Base-by-base conservation (phyloP, 2,797 vertebrate genomes). In the Trematocara caparti region DNA sequence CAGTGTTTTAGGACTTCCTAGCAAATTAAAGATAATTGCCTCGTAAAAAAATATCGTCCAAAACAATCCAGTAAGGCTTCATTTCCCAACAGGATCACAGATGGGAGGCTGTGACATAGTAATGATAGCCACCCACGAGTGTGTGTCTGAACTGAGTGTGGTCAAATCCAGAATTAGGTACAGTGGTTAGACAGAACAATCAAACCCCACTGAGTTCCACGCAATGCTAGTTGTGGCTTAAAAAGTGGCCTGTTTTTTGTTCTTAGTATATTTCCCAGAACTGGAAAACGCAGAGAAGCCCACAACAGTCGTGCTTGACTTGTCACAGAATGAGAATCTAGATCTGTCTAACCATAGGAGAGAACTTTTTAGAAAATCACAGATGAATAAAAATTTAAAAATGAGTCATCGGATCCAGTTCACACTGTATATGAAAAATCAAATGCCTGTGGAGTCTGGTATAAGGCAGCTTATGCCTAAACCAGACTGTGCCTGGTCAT, bases 121-220 rank as follows among this genome's bases (percentile, higher is more conserved):
- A 90, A 94, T 90, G 88, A 89, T 80, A 90, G 86, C 89, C 91
- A 92, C 90, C 91, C 92, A 91, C 40, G 74, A 80, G 80, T 81
- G 79, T 66, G 78, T 75, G 83, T 88, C 83, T 89, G 79, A 87
- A 81, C 62, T 83, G 74, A 88, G 48, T 86, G 88, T 78, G 83
- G 90, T 89, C 69, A 82, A 69, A 78, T 81, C 78, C 75, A 83
- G 59, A 86, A 83, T 89, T 82, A 85, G 83, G 78, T 43, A 40
- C 71, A 59, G 83, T 75, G 89, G 92, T 91, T 80, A 89, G 73
- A 79, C 59, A 50, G 73, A 87, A 83, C 85, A 90, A 90, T 90
- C 83, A 81, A 75, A 80, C 76, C 48, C 73, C 86, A 72, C 36
- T 62, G 79, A 82, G 43, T 66, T 66, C 86, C 84, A 79, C 88